phyloP scores from a whole-genome alignment of 37 sponge, comb jelly and placozoan genomes.

The Beroe ovata region DNA sequence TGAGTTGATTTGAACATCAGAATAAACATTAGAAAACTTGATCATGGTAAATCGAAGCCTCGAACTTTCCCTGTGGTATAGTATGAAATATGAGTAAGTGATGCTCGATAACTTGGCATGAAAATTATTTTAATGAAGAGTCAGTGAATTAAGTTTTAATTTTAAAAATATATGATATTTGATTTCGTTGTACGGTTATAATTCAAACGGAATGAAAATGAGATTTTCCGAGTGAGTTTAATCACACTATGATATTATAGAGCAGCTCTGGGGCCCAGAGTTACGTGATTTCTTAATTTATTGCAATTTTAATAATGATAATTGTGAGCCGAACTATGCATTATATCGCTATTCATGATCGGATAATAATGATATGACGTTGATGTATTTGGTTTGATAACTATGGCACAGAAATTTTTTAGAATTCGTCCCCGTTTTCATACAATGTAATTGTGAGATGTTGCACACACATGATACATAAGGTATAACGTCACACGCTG shows the following conservation, averaged over 20 bases:
- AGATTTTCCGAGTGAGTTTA: constrained; percentile 15
- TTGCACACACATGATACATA: no score
- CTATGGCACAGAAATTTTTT: no score
- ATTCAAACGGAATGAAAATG: constrained; percentile 28
- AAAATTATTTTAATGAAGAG: constrained; percentile 7
- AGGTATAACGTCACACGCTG: not conserved
- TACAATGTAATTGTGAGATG: no score
- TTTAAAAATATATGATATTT: constrained; percentile 18
- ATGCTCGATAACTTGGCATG: not conserved
- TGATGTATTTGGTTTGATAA: not conserved
- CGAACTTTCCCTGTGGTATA: no score
- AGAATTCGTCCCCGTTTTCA: no score
- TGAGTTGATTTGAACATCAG: no score
- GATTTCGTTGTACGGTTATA: constrained; percentile 30
- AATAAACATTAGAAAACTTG: no score
- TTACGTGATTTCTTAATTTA: constrained; percentile 50
- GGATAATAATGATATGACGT: no score
- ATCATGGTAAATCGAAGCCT: no score
- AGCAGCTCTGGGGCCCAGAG: not conserved
- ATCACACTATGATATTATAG: constrained; percentile 18
- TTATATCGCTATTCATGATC: no score
- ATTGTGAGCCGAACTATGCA: not conserved
- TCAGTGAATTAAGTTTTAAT: constrained; percentile 59
- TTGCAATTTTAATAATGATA: constrained; percentile 28
- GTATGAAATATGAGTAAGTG: not conserved